phyloP scores from a whole-genome alignment of 1,140 invertebrate genomes.

The Drosophila malerkotliana region DNA sequence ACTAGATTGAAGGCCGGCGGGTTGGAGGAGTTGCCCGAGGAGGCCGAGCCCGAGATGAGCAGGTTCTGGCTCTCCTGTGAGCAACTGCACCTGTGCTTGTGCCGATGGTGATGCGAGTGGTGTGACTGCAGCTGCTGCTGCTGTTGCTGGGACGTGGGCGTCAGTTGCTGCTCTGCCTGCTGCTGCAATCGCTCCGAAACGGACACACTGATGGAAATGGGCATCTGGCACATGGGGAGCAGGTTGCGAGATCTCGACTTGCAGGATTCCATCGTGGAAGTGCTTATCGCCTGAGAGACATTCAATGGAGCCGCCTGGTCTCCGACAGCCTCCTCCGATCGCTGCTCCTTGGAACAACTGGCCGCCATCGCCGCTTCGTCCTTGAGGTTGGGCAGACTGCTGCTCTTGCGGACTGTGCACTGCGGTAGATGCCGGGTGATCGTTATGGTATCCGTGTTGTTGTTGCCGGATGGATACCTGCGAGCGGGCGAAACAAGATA shows the following conservation, averaged over 20 bases:
- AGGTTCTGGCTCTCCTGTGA: conserved; percentile 83
- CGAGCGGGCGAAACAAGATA: conserved; percentile 64
- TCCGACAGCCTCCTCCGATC: conserved; percentile 9
- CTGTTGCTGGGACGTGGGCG: conserved; percentile 37
- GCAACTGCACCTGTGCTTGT: conserved; percentile 74
- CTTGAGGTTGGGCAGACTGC: conserved; percentile 90
- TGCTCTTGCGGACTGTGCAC: conserved; percentile 86
- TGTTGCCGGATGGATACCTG: conserved; percentile 91
- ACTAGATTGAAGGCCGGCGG: conserved; percentile 89
- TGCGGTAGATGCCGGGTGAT: conserved; percentile 70
- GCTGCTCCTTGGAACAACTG: conserved; percentile 46
- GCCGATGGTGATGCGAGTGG: conserved; percentile 62
- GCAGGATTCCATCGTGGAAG: conserved; percentile 87
- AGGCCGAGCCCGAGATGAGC: conserved; percentile 74
- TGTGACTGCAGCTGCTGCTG: conserved; percentile 35
- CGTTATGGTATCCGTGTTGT: conserved; percentile 85
- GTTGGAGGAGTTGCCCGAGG: conserved; percentile 80
- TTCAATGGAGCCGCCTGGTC: conserved; percentile 62
- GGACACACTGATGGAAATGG: conserved; percentile 75
- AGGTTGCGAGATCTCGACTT: conserved; percentile 71
- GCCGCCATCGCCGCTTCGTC: conserved; percentile 38
- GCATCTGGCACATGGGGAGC: conserved; percentile 84
- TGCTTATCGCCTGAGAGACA: conserved; percentile 85
- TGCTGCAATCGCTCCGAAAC: conserved; percentile 69
- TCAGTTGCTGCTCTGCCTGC: conserved; percentile 38